Evolutionary conservation across 2,888 invertebrate genomes (phyloP).

Genomic region (Heliconius charithonia): DNA sequence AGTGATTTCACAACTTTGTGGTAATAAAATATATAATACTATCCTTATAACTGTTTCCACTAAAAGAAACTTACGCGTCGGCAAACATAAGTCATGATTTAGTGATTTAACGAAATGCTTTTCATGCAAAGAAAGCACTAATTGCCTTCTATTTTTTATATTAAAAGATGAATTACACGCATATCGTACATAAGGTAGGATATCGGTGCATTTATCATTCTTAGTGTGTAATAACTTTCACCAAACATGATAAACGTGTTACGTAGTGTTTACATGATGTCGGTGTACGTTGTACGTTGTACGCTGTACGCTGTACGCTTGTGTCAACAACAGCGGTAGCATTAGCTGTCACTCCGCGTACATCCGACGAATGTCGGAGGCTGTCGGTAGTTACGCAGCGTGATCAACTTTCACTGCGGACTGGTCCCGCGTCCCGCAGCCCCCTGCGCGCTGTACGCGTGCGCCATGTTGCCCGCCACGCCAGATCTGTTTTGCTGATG

Average conservation of each 20-base stretch:
- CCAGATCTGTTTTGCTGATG: slow-evolving; percentile 41
- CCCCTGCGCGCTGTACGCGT: slow-evolving; percentile 46
- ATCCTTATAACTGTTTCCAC: slow-evolving; percentile 18
- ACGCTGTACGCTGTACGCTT: not conserved
- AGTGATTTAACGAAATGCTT: slow-evolving; percentile 1
- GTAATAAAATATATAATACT: slow-evolving; percentile 31
- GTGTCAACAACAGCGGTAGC: slow-evolving; percentile 31
- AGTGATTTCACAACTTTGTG: slow-evolving; percentile 47
- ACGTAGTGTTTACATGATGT: slow-evolving; percentile 28
- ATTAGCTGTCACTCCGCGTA: slow-evolving; percentile 56
- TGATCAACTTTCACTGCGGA: slow-evolving; percentile 70
- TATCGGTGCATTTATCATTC: slow-evolving; percentile 38
- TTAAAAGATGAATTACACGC: slow-evolving; percentile 28
- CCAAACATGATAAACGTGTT: slow-evolving; percentile 37
- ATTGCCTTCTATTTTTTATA: slow-evolving; percentile 26
- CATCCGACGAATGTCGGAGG: slow-evolving; percentile 63
- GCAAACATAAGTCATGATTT: slow-evolving; percentile 5
- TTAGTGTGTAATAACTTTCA: slow-evolving; percentile 44
- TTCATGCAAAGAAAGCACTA: slow-evolving; percentile 23
- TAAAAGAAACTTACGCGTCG: slow-evolving; percentile 10
- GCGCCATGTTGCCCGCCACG: slow-evolving; percentile 43
- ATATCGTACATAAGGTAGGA: slow-evolving; percentile 13
- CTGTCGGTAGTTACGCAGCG: slow-evolving; percentile 50
- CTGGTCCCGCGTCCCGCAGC: slow-evolving; percentile 51
- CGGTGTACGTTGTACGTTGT: slow-evolving; percentile 1